Base-by-base conservation (phyloP, 2,113 vertebrate species). In the Hiodon tergisus region DNA sequence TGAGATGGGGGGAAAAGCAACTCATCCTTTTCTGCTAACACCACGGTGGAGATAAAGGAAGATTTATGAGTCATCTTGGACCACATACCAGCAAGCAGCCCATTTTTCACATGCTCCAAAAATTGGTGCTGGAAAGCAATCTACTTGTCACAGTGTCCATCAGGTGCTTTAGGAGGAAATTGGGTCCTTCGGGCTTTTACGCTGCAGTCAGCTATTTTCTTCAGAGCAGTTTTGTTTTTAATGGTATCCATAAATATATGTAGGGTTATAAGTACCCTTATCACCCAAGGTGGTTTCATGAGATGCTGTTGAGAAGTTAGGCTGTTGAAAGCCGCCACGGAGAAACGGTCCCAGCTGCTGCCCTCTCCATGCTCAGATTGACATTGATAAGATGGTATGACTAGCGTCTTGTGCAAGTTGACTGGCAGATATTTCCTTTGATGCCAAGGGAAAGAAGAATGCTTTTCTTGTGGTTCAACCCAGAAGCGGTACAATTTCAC, bases 1-100 rank as follows among this genome's bases (percentile, higher is more conserved):
- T 98, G 94, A 98, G 96, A 98, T 97, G 94, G 85, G 94, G 31
- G 31, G 31, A 93, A 95, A 96, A 96, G 94, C 93, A 94, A 97
- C 95, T 98, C 96, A 98, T 98, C 95, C 96, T 96, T 98, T 98
- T 98, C 94, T 94, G 94, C 95, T 96, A 96, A 95, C 95, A 95
- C 95, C 95, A 95, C 81, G 86, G 88, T 93, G 91, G 94, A 98
- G 96, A 95, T 94, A 94, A 98, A 93, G 90, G 92, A 94, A 95
- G 95, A 97, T 97, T 97, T 95, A 97, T 97, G 93, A 93, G 93
- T 98, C 95, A 98, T 98, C 95, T 95, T 85, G 91, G 96, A 95
- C 95, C 95, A 98, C 95, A 98, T 96, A 96, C 94, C 87, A 93
- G 94, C 93, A 92, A 92, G 92, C 89, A 86, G 88, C 88, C 92